Percentiles rank a stretch among this genome's conserved stretches.
Conservation (phyloP, 2,888 invertebrate species). For the Periphyllus acericola region DNA sequence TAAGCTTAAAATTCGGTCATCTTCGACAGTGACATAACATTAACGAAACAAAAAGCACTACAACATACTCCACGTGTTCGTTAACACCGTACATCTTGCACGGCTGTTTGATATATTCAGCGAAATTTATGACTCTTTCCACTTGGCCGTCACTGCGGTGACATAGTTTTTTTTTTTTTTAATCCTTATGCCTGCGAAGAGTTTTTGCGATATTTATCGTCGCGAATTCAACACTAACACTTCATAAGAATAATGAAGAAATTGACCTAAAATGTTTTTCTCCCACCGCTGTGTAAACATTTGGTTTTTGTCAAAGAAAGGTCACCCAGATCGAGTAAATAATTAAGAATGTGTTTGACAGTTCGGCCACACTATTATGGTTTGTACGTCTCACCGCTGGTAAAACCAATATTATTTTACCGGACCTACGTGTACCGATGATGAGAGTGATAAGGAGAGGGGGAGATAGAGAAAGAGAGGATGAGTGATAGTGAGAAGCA, state of each 20-base stretch:
- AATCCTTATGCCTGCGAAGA: background rate
- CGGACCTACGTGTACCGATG: no score
- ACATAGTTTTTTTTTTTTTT: slow-evolving; percentile 13
- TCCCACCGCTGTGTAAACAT: background rate
- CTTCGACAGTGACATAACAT: no score
- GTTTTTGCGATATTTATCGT: background rate
- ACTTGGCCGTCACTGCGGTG: slow-evolving; percentile 8
- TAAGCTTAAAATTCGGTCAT: no score
- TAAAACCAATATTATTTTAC: no score
- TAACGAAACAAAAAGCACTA: background rate
- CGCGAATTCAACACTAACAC: background rate
- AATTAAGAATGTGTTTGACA: background rate
- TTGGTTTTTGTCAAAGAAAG: background rate
- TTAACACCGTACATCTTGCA: background rate
- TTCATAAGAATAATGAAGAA: background rate
- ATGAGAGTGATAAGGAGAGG: no score
- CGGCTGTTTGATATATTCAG: background rate
- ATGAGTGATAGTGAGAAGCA: no score
- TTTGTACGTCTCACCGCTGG: no score
- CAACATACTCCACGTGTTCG: background rate
- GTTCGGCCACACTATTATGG: no score
- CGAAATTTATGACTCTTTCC: background rate
- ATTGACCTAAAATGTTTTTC: background rate
- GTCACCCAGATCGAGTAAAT: background rate
- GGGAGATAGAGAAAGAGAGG: no score